A percentile compares a stretch with the other conserved stretches of the same genome.
phyloP scores from a whole-genome alignment of 2,888 invertebrate genomes.

The Craniophora ligustri region DNA sequence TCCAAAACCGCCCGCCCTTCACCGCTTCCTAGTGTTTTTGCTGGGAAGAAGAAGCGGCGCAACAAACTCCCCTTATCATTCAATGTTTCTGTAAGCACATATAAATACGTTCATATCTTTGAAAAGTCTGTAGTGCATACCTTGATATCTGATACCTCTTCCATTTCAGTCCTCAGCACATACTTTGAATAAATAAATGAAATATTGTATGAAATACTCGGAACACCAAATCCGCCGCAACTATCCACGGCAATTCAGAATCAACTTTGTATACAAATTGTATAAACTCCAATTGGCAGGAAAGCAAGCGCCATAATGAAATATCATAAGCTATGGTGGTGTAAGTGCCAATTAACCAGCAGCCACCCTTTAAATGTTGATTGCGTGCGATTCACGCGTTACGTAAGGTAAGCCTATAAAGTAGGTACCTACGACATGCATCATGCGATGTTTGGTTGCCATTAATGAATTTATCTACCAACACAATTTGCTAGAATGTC shows the following conservation, averaged over 20 bases:
- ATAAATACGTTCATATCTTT: no score
- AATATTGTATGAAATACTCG: no score
- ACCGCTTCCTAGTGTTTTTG: no score
- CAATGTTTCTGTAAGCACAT: no score
- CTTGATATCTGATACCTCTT: no score
- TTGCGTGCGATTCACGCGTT: slow-evolving; percentile 53
- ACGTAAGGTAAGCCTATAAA: slow-evolving; percentile 10
- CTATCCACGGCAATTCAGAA: neutral
- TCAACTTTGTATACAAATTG: neutral
- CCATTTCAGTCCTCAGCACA: no score
- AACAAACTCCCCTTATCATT: no score
- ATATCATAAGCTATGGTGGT: slow-evolving; percentile 45
- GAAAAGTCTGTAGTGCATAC: no score
- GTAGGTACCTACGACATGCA: no score
- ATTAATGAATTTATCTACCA: slow-evolving; percentile 31
- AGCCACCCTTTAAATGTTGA: slow-evolving; percentile 52
- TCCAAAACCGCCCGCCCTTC: no score
- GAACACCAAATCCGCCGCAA: neutral
- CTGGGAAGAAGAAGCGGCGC: no score
- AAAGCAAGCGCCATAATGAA: slow-evolving; percentile 44
- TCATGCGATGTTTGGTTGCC: slow-evolving; percentile 32
- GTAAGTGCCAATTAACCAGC: slow-evolving; percentile 53
- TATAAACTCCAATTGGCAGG: slow-evolving; percentile 23
- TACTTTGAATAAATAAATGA: no score
- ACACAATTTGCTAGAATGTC: slow-evolving; percentile 8